A percentile compares a stretch with the other conserved stretches of the same genome.
Conservation (phyloP, 2,888 invertebrate genomes). For the Zygothrica quintamaculata region DNA sequence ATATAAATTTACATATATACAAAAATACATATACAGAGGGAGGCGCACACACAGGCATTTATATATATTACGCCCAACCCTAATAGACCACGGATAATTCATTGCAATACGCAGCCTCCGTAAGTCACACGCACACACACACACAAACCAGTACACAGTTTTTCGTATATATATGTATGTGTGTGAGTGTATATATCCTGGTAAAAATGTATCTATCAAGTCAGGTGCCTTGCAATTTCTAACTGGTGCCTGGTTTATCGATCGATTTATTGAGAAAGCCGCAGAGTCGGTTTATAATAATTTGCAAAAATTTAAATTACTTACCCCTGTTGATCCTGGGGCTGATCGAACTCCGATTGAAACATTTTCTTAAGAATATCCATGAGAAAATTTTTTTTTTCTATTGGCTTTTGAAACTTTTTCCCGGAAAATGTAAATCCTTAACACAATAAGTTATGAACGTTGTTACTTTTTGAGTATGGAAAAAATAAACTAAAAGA, state of each 20-base stretch:
- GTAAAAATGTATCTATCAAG: constrained; percentile 72
- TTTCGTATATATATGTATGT: constrained; percentile 35
- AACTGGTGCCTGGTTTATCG: constrained; percentile 60
- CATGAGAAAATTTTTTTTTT: constrained; percentile 41
- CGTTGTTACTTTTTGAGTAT: constrained; percentile 33
- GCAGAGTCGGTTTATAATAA: constrained; percentile 19
- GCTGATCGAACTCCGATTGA: constrained; percentile 59
- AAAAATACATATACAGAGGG: constrained; percentile 14
- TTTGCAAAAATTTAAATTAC: constrained; percentile 13
- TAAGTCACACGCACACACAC: constrained; percentile 26
- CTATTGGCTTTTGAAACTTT: constrained; percentile 17
- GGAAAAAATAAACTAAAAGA: constrained; percentile 71
- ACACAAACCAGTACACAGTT: constrained; percentile 15
- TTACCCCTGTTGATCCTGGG: constrained; percentile 63
- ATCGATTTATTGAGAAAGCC: constrained; percentile 55
- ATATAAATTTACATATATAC: no score
- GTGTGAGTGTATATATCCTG: constrained; percentile 62
- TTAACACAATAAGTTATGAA: constrained; percentile 17
- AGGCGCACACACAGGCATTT: constrained; percentile 2
- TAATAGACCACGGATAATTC: constrained; percentile 13
- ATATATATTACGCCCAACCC: constrained; percentile 16
- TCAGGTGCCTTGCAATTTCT: constrained; percentile 64
- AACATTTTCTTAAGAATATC: constrained; percentile 79
- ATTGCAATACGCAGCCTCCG: constrained; percentile 76
- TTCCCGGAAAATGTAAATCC: constrained; percentile 5